Evolutionary conservation across 2,113 vertebrate species (phyloP).

Genomic region (Chrysochloris asiatica): DNA sequence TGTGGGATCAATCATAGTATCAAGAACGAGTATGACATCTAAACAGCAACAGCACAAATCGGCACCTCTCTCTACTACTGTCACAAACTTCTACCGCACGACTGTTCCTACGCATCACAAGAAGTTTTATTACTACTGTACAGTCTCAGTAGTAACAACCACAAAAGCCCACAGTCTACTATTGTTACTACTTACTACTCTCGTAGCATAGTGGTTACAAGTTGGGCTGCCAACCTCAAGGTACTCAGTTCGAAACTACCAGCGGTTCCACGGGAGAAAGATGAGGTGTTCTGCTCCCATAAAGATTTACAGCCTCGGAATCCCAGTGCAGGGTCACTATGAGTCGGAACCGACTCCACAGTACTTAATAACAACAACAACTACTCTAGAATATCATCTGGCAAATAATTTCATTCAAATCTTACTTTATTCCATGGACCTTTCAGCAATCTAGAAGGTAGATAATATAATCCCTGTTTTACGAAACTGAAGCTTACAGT

Average conservation of each 20-base stretch:
- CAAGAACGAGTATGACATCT: not conserved
- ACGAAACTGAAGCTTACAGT: not conserved
- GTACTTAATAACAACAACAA: no score
- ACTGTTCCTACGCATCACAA: no score
- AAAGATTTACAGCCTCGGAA: no score
- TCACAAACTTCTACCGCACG: not conserved
- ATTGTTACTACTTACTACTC: not conserved
- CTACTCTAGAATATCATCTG: no score
- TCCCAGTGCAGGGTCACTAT: no score
- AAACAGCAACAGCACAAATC: not conserved
- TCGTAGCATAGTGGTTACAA: no score
- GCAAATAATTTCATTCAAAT: not conserved
- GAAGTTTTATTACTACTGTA: rapidly evolving
- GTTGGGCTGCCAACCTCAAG: no score
- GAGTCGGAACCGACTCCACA: no score
- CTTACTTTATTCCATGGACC: not conserved
- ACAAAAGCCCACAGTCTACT: no score
- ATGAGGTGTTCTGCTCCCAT: no score
- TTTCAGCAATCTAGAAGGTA: not conserved
- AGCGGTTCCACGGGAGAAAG: no score
- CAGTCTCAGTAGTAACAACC: rapidly evolving
- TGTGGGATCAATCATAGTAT: not conserved
- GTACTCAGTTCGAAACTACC: no score
- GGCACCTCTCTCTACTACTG: not conserved
- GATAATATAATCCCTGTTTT: not conserved